Evolutionary conservation across 2,113 vertebrate genomes (phyloP), one percentile per base, ranked within the genome.

Genomic region (Otolemur garnettii): DNA sequence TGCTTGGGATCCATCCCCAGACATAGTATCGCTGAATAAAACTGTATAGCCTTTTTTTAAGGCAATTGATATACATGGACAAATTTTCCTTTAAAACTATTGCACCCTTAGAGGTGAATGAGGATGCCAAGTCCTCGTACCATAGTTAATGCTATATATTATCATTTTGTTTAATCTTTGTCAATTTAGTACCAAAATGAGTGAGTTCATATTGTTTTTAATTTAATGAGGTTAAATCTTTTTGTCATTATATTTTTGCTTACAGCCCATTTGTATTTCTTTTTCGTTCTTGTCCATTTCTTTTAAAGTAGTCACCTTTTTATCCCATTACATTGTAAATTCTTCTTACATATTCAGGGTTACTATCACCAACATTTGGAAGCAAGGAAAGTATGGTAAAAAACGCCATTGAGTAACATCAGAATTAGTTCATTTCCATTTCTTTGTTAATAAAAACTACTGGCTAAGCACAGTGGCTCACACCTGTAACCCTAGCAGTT

Each of bases 401-500:
- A 82, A 86, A 84, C 18, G 69, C 82, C 84, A 26, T 0, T 84
- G 55, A 89, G 38, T 62, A n/a, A 7, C 5, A 69, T 59, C 55
- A 81, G 78, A 93, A 91, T 59, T 28, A 82, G 78, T 53, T 93
- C 6, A 84, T 24, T 79, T 87, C 17, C 83, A 62, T 91, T 75
- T 74, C 11, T 88, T 88, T 80, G 11, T 83, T 93, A 74, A 57
- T 28, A 80, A 11, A 84, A 95, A 87, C 33, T 60, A 59, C 35
- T 55, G 55, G 55, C 55, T 17, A 4, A 55, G 55, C 55, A 17
- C 55, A 55, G 55, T 55, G 55, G 55, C 55, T 55, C 55, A 55
- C 55, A 55, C 55, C 55, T 55, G 55, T 55, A 55, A 15, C 15
- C 13, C 14, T 11, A 55, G 55, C 55, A 15, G 13, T 55, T 55